Evolutionary conservation across 2,113 vertebrate genomes (phyloP).

Genomic region (Leucosticte australis): DNA sequence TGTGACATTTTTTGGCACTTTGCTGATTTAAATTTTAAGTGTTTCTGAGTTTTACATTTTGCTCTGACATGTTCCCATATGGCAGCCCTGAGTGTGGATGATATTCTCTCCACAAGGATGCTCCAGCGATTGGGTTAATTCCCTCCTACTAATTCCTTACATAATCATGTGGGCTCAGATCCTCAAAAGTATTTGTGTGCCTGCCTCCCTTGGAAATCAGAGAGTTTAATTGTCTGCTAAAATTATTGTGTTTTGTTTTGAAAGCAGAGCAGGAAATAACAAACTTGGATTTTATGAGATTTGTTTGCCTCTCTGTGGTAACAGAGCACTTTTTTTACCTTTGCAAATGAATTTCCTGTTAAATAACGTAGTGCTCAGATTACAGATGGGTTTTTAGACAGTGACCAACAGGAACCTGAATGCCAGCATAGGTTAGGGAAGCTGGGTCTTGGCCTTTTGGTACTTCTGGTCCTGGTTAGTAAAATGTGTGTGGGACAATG

Average conservation of each 20-base stretch:
- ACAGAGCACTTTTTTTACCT: slow-evolving; percentile 10
- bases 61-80: accelerated
- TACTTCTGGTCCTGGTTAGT: not conserved
- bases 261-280: slow-evolving; percentile 59
- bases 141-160: slow-evolving; percentile 40
- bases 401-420: not conserved
- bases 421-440: not conserved
- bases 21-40: not conserved
- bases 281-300: slow-evolving; percentile 49
- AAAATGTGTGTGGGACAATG: not conserved
- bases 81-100: not conserved
- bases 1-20: not conserved
- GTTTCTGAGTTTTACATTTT: not conserved
- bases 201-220: slow-evolving; percentile 41
- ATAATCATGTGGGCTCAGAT: slow-evolving; percentile 50
- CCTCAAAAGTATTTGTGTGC: slow-evolving; percentile 60
- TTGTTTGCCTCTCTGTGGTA: slow-evolving; percentile 47
- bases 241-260: slow-evolving; percentile 63
- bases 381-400: not conserved
- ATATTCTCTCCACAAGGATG: not conserved
- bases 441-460: not conserved
- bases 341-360: not conserved
- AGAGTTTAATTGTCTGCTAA: slow-evolving; percentile 60
- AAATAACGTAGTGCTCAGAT: not conserved
- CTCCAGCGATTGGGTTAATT: slow-evolving; percentile 4